These are phyloP conservation scores for Cydia fagiglandana DNA, from an alignment of 1,140 invertebrate genomes.

Conservation along the genomic window DNA sequence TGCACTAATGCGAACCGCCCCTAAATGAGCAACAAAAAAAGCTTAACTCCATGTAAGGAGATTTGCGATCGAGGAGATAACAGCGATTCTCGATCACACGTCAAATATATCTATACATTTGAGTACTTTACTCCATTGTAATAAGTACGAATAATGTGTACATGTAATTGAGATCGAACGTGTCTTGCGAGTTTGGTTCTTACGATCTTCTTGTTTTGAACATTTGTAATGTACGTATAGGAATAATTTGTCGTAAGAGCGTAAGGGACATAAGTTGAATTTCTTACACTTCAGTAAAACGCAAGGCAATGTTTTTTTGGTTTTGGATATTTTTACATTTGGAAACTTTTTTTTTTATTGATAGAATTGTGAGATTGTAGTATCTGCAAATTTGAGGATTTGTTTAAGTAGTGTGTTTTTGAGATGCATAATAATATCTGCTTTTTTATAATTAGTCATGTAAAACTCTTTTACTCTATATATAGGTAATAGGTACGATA, in stretches of 20 bases:
- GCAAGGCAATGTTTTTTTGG: not conserved
- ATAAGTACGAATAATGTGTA: not conserved
- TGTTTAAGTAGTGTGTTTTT: not conserved
- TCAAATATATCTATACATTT: not conserved
- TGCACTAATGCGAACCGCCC: slow-evolving; percentile 22
- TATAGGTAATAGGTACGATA: too few relatives aligned
- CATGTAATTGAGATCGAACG: not conserved
- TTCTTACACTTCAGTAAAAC: not conserved
- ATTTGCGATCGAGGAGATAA: slow-evolving; percentile 9
- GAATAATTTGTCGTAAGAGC: not conserved
- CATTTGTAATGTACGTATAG: not conserved
- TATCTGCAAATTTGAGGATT: not conserved
- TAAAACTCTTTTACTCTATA: too few relatives aligned
- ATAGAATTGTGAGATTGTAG: not conserved
- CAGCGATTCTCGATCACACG: not conserved
- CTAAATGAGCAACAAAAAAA: slow-evolving; percentile 11
- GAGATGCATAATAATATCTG: not conserved
- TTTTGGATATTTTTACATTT: not conserved
- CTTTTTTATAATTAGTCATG: too few relatives aligned
- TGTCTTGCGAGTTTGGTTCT: not conserved
- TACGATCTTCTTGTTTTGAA: not conserved
- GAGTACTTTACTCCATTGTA: not conserved
- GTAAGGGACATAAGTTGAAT: not conserved
- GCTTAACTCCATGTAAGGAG: slow-evolving; percentile 19
- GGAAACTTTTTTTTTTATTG: not conserved